A percentile compares a stretch with the other conserved stretches of the same genome.
These are phyloP conservation scores for Pycnonotus jocosus DNA, from an alignment of 2,113 vertebrate genomes.

Conservation along the genomic window DNA sequence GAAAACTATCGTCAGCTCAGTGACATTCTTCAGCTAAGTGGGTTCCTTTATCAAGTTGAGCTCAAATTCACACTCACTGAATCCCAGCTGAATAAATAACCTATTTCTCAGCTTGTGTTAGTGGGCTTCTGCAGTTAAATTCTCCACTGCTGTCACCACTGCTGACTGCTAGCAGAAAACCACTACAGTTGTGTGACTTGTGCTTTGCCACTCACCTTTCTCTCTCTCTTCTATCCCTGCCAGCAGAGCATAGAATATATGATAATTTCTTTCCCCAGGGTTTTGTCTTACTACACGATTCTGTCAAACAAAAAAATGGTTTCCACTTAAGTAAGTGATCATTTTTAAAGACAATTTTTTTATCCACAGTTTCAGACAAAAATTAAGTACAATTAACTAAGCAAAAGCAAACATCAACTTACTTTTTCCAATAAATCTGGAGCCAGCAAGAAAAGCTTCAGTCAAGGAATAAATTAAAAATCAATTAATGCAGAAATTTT, in stretches of 20 bases:
- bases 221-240: conserved; percentile 83
- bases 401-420: conserved; percentile 37
- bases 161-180: neutral
- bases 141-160: neutral
- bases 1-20: neutral
- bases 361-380: neutral
- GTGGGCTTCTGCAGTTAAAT: neutral
- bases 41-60: neutral
- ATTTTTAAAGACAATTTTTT: neutral
- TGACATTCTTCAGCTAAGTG: neutral
- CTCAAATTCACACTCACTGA: neutral
- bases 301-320: conserved; percentile 68
- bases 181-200: neutral
- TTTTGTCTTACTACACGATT: conserved; percentile 98
- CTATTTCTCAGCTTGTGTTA: neutral
- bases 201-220: conserved; percentile 73
- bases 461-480: conserved; percentile 75
- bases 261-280: conserved; percentile 94
- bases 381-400: neutral
- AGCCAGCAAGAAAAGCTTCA: conserved; percentile 43
- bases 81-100: neutral
- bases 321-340: neutral
- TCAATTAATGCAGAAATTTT: neutral
- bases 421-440: conserved; percentile 92
- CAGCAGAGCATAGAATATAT: conserved; percentile 97